Evolutionary conservation across 1,140 invertebrate genomes (phyloP), one percentile per base, ranked within the genome.

Genomic region (Helicoverpa zea): DNA sequence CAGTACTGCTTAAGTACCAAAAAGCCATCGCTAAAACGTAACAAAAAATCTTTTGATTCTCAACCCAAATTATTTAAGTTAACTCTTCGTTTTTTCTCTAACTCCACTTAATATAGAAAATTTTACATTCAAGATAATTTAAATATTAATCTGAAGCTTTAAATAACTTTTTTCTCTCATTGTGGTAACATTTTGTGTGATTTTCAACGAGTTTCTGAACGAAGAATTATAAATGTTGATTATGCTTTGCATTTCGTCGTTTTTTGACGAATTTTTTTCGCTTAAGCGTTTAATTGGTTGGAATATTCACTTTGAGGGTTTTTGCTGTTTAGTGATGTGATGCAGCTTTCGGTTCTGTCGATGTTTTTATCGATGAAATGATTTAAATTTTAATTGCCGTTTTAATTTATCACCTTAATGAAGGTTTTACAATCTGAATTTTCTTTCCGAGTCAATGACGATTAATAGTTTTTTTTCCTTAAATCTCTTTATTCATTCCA

Each of bases 231-330:
- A 30, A 51, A 16, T 47, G 47, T 35, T 23, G 18, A 64, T 66
- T 49, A 58, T 75, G 23, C 16, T 49, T 75, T 49, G 29, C 18
- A 18, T 64, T 77, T 52, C 49, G 16, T 61, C 61, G 59, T 61
- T 75, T 75, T 56, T 5, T 18, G 72, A 14, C 52, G 29, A 43
- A 13, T 13, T 51, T 18, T 75, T 59, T 75, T 72, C 54, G 35
- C 47, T 70, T 68, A 70, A 72, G 66, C 77, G 16, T 70, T 79
- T 79, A 79, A 79, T 79, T 79, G 56, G 54, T 72, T n/a, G 77
- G 54, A 79, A 79, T 79, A 59, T 72, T 61, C 64, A 61, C 64
- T 79, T 75, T 61, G 47, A 66, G 61, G 16, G 75, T 30, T 77
- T 77, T 77, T 77, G 58, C 29, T 77, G 73, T 13, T 0, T 61